Conservation (phyloP, 2,888 invertebrate genomes). For the Seira ritae region DNA sequence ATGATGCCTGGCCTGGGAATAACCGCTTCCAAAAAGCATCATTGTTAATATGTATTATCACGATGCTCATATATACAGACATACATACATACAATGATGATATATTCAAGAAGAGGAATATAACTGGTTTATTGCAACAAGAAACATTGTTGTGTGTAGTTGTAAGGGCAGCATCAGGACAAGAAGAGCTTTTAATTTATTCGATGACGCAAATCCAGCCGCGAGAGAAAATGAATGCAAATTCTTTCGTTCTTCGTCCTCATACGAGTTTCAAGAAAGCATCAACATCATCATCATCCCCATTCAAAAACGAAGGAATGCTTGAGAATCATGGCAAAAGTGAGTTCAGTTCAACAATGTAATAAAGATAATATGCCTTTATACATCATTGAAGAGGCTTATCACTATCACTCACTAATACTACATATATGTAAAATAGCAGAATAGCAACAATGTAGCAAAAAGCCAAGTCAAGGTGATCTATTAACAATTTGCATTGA, state of each 20-base stretch:
- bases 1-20: constrained; percentile 47
- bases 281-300: background rate
- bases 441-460: too few relatives aligned
- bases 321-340: too few relatives aligned
- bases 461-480: too few relatives aligned
- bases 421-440: too few relatives aligned
- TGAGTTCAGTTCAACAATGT: too few relatives aligned
- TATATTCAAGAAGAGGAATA: background rate
- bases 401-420: too few relatives aligned
- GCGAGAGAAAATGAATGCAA: constrained; percentile 50
- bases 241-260: constrained; percentile 35
- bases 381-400: too few relatives aligned
- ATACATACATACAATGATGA: background rate
- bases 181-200: constrained; percentile 45
- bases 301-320: background rate
- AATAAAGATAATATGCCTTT: too few relatives aligned
- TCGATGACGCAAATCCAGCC: constrained; percentile 59
- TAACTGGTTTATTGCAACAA: constrained; percentile 61
- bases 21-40: constrained; percentile 40
- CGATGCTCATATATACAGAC: constrained; percentile 24
- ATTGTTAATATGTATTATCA: too few relatives aligned
- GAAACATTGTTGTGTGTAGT: constrained; percentile 22
- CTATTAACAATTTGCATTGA: too few relatives aligned
- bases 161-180: constrained; percentile 26
- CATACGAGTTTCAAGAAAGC: constrained; percentile 29